Evolutionary conservation across 2,797 vertebrate species (phyloP).

Genomic region (Coluber constrictor): DNA sequence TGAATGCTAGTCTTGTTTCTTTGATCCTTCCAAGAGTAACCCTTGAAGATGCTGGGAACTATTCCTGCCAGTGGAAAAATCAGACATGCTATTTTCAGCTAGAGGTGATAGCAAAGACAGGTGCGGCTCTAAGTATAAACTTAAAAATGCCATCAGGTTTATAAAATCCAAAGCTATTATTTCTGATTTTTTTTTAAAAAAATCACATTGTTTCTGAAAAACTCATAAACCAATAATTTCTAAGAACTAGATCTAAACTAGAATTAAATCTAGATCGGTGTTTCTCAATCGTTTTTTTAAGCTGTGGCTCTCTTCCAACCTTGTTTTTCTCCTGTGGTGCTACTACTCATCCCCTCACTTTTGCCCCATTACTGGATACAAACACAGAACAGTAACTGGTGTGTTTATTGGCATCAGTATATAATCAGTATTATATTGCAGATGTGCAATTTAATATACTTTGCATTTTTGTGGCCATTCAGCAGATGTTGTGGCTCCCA

Average conservation of each 20-base stretch:
- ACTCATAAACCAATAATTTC: background rate
- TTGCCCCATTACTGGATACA: background rate
- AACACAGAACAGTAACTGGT: background rate
- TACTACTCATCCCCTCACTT: background rate
- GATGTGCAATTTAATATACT: background rate
- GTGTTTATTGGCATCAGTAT: background rate
- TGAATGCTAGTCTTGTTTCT: background rate
- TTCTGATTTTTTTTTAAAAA: background rate
- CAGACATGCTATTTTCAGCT: background rate
- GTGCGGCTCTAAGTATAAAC: background rate
- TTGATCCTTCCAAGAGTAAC: constrained; percentile 17
- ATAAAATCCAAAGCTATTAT: background rate
- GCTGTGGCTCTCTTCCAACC: background rate
- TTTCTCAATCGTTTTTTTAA: background rate
- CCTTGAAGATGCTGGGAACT: constrained; percentile 9
- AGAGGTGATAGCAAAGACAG: background rate
- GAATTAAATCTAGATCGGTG: background rate
- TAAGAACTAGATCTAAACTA: background rate
- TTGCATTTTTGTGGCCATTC: background rate
- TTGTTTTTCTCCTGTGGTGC: background rate
- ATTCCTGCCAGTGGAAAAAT: constrained; percentile 4
- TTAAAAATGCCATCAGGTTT: background rate
- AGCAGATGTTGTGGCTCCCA: background rate
- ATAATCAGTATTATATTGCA: no score
- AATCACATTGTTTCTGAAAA: background rate